Percentiles rank a stretch among this genome's conserved stretches.
These are phyloP conservation scores for Gastrophysa polygoni DNA, from an alignment of 2,888 invertebrate genomes.

Conservation along the genomic window DNA sequence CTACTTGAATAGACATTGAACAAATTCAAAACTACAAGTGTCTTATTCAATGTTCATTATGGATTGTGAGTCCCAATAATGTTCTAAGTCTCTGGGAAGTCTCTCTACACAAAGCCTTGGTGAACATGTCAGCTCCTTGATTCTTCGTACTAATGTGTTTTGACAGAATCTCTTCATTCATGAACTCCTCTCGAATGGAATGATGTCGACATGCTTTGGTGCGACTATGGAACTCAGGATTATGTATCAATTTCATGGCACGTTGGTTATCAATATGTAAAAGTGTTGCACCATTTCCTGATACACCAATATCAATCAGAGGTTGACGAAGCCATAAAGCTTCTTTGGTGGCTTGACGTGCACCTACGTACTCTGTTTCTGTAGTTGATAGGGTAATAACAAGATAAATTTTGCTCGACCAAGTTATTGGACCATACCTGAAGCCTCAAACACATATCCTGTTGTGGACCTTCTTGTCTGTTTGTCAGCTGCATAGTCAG, in stretches of 20 bases:
- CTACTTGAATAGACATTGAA: not conserved
- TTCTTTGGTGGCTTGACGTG: constrained; percentile 41
- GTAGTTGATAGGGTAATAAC: not conserved
- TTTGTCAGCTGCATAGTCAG: constrained; percentile 23
- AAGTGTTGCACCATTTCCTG: not conserved
- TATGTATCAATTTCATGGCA: constrained; percentile 14
- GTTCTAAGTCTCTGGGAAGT: constrained; percentile 7
- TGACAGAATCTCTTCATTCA: constrained; percentile 11
- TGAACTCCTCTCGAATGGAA: constrained; percentile 11
- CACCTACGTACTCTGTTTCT: constrained; percentile 42
- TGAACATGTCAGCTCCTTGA: constrained; percentile 21
- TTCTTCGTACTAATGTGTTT: constrained; percentile 11
- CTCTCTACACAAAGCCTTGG: constrained; percentile 14
- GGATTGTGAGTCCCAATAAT: not conserved
- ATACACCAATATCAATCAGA: constrained; percentile 7
- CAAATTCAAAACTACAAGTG: not conserved
- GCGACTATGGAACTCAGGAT: constrained; percentile 16
- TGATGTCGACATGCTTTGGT: constrained; percentile 21
- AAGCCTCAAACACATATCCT: constrained; percentile 39
- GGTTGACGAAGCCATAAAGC: constrained; percentile 33
- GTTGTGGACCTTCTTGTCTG: constrained; percentile 38
- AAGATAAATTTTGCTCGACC: no score
- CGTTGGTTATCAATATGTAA: constrained; percentile 18
- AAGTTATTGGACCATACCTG: constrained; percentile 26
- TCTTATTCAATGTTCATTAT: not conserved